phyloP scores from a whole-genome alignment of 2,797 vertebrate species.

The Mormyrus proboscirostris region DNA sequence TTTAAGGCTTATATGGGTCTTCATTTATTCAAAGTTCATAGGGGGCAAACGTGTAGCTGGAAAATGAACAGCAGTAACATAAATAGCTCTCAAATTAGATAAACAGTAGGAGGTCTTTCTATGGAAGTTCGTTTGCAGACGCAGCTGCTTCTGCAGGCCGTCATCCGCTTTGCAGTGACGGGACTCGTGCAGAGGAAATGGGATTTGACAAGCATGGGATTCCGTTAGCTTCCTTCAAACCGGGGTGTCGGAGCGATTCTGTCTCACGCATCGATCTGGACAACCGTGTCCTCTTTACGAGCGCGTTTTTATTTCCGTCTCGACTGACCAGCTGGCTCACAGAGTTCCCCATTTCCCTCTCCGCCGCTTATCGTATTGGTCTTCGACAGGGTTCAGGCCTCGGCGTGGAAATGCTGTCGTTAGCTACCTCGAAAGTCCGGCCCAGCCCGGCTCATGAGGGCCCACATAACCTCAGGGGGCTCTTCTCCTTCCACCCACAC shows the following conservation, averaged over 20 bases:
- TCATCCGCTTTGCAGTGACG: not conserved
- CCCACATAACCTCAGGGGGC: not conserved
- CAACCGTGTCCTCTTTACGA: conserved; percentile 13
- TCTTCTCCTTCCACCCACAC: not conserved
- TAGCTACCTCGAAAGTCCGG: not conserved
- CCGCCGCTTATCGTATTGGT: not conserved
- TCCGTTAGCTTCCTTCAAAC: conserved; percentile 32
- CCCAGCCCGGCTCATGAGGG: not conserved
- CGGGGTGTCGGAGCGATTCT: conserved; percentile 37
- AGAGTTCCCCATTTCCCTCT: not conserved
- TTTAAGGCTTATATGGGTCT: not conserved
- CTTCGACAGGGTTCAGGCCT: not conserved
- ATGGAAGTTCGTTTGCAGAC: not conserved
- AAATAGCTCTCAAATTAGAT: not conserved
- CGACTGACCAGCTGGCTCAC: not conserved
- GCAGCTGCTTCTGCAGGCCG: not conserved
- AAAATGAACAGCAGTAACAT: not conserved
- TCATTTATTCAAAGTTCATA: not conserved
- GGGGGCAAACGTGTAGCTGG: not conserved
- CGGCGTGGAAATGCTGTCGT: not conserved
- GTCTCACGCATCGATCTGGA: conserved; percentile 6
- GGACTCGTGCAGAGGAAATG: conserved; percentile 7
- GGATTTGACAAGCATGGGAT: conserved; percentile 37
- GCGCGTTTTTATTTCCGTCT: not conserved
- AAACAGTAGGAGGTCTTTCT: not conserved